Percentiles rank a stretch among this genome's conserved stretches.
phyloP scores from a whole-genome alignment of 1,140 invertebrate species.

The Pristionchus pacificus region DNA sequence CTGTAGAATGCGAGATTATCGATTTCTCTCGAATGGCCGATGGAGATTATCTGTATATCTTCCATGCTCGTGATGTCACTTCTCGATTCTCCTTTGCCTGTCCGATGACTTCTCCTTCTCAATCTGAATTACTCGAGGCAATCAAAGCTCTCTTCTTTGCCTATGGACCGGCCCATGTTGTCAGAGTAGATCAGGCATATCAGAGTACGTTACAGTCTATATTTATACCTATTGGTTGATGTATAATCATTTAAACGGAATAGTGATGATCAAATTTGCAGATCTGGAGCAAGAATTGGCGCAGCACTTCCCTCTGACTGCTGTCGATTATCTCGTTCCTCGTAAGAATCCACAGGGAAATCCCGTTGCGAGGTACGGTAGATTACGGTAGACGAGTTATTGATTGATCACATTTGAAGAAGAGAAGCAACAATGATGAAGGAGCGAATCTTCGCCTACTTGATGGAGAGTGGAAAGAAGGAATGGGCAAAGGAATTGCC shows the following conservation, averaged over 20 bases:
- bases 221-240: not conserved
- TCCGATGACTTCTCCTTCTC: not conserved
- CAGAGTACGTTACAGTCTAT: not conserved
- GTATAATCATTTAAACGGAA: too few relatives aligned
- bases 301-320: not conserved
- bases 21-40: not conserved
- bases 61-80: not conserved
- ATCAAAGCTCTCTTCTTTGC: not conserved
- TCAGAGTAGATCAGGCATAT: not conserved
- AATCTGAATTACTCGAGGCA: not conserved
- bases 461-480: slow-evolving; percentile 4
- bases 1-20: not conserved
- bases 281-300: not conserved
- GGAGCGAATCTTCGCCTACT: slow-evolving; percentile 7
- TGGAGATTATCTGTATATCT: not conserved
- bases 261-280: not conserved
- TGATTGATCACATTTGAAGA: too few relatives aligned
- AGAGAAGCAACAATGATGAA: slow-evolving; percentile 2
- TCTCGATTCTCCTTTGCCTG: not conserved
- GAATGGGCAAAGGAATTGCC: not conserved
- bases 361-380: not conserved
- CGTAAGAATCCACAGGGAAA: not conserved
- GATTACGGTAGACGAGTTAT: not conserved
- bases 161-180: not conserved
- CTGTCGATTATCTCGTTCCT: not conserved